Base-by-base conservation (phyloP, 2,113 vertebrate genomes). In the Sorex fumeus region DNA sequence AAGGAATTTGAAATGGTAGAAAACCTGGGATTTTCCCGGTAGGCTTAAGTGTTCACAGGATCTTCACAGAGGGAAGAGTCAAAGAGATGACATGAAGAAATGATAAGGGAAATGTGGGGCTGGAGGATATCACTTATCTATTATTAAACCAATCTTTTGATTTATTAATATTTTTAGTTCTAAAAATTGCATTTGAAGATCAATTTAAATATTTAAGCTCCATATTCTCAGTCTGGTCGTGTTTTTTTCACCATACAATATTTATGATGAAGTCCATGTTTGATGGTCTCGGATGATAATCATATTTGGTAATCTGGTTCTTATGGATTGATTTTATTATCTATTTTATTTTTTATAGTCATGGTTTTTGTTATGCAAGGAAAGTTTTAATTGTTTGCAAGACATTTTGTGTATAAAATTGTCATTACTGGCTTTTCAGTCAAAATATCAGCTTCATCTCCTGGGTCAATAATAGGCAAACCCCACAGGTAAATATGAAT, bases 361-460 rank as follows among this genome's bases (percentile, higher is more conserved):
- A 21, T 71, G 8, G 78, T 92, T 82, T 69, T 87, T 84, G 47
- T 18, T 71, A 62, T 21, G 23, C 12, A 72, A 30, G 13, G 28
- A 78, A 85, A 74, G 21, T 43, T 70, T 75, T 88, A 34, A 25
- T 15, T 45, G 50, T 75, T 43, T 71, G 3, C 23, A 82, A 30
- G 36, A 34, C 32, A 72, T 50, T 50, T 15, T 60, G 2, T 62
- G 18, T 64, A 36, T 62, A 71, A 62, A 53, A 32, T 40, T 6
- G 15, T 81, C 1, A 27, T 1, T 74, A 50, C 50, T 86, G 66
- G 40, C 13, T 75, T 2, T 36, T 79, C 30, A 90, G 91, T 82
- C 91, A 96, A 94, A n/a, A 71, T 72, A 69, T 90, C 79, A 30
- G 16, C 43, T 13, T 86, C 71, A 88, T 71, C 71, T 92, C 71